phyloP scores from a whole-genome alignment of 64 coral and sea anemone genomes.

The Pachyseris speciosa region DNA sequence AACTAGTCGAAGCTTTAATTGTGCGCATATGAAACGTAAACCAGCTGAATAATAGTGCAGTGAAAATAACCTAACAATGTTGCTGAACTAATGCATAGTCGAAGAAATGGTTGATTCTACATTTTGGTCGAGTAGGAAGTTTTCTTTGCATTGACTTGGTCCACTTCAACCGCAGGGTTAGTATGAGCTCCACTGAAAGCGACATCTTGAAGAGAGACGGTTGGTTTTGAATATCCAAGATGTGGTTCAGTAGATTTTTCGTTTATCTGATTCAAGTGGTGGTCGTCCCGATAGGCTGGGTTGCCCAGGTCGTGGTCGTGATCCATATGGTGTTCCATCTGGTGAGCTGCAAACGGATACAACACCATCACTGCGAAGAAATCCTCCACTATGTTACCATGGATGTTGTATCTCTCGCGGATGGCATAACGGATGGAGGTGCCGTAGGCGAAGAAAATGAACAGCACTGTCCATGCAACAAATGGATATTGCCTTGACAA shows the following conservation, averaged over 20 bases:
- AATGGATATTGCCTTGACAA: neutral
- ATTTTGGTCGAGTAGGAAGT: no score
- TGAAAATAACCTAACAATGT: no score
- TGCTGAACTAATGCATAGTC: no score
- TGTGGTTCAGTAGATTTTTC: neutral
- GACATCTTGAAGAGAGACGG: neutral
- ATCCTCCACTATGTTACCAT: slow-evolving; percentile 60
- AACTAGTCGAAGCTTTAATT: no score
- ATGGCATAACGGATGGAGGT: slow-evolving; percentile 16
- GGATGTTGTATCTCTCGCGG: slow-evolving; percentile 1
- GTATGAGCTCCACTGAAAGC: neutral
- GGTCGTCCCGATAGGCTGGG: neutral
- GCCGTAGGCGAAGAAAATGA: slow-evolving; percentile 26
- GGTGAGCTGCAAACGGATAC: slow-evolving; percentile 59
- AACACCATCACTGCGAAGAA: slow-evolving; percentile 66
- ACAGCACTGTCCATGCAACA: slow-evolving; percentile 3
- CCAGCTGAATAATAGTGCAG: no score
- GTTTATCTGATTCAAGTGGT: neutral
- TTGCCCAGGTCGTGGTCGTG: neutral
- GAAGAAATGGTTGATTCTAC: no score
- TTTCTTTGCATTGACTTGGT: no score
- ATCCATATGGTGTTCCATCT: slow-evolving; percentile 71
- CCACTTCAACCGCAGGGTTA: neutral
- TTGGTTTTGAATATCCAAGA: neutral
- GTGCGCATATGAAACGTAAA: no score